A percentile compares a stretch with the other conserved stretches of the same genome.
Conservation (phyloP, 1,140 invertebrate species). For the Aphelenchoides fujianensis region DNA sequence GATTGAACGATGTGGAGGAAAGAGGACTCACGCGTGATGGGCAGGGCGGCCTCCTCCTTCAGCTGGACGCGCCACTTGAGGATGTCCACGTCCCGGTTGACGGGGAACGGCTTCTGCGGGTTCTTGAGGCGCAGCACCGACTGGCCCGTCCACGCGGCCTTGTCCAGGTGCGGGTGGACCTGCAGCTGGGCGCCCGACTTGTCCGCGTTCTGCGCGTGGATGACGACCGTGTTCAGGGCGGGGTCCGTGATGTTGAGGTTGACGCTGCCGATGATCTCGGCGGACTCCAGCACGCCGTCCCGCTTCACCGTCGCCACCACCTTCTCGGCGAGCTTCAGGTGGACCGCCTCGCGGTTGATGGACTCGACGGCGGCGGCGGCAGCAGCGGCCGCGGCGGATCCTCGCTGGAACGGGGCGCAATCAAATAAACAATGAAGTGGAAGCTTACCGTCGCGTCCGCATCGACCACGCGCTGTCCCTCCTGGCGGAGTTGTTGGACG, state of each 20-base stretch:
- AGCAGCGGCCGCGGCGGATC: no score
- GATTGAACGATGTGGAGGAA: not conserved
- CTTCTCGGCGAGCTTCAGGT: conserved; percentile 72
- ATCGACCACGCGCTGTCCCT: conserved; percentile 81
- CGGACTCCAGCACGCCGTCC: conserved; percentile 85
- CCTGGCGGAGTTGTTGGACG: conserved; percentile 91
- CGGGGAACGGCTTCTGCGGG: conserved; percentile 81
- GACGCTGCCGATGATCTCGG: conserved; percentile 80
- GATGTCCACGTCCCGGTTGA: conserved; percentile 92
- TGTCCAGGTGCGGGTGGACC: conserved; percentile 91
- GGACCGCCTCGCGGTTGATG: no score
- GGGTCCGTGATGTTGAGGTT: conserved; percentile 84
- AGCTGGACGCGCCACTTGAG: conserved; percentile 82
- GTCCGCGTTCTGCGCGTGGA: conserved; percentile 75
- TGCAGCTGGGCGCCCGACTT: conserved; percentile 58
- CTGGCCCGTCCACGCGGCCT: conserved; percentile 80
- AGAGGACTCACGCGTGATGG: conserved; percentile 46
- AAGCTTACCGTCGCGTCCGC: no score
- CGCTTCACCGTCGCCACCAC: conserved; percentile 80
- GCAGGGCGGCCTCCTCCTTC: conserved; percentile 52
- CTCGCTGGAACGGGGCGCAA: no score
- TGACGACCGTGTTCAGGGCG: conserved; percentile 76
- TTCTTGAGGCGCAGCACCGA: conserved; percentile 78
- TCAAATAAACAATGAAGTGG: no score
- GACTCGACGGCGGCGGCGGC: no score